Percentiles rank a stretch among this genome's conserved stretches.
Evolutionary conservation across 2,797 vertebrate genomes (phyloP).

Genomic region (Catharus ustulatus): DNA sequence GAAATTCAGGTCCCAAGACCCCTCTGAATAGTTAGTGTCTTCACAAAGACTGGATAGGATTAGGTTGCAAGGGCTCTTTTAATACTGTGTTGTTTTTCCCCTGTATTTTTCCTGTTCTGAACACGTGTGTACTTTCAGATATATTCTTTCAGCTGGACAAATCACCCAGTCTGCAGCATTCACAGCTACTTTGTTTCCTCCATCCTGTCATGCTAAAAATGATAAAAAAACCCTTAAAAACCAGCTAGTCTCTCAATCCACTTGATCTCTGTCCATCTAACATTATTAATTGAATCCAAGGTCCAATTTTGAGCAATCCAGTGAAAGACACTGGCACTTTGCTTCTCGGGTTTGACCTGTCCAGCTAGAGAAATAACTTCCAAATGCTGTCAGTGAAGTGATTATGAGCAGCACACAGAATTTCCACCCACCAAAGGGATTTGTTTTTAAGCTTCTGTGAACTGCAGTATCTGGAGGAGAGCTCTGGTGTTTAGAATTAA

Average conservation of each 20-base stretch:
- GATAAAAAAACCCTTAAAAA: background rate
- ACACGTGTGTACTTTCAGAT: fast-evolving
- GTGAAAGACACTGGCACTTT: background rate
- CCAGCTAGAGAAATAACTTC: constrained; percentile 6
- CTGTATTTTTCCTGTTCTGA: background rate
- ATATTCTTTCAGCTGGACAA: background rate
- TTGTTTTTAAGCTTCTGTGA: constrained; percentile 64
- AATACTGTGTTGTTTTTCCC: background rate
- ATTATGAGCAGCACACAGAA: constrained; percentile 18
- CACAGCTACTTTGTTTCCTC: background rate
- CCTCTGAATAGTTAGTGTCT: background rate
- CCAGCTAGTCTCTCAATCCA: background rate
- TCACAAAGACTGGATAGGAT: background rate
- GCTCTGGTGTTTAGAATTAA: constrained; percentile 67
- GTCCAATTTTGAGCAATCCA: background rate
- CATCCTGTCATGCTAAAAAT: background rate
- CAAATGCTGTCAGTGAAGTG: background rate
- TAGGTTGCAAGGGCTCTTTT: background rate
- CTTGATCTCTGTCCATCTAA: background rate
- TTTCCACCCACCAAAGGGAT: constrained; percentile 53
- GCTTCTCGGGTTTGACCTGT: background rate
- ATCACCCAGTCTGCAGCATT: background rate
- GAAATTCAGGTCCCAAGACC: background rate
- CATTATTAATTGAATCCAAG: background rate
- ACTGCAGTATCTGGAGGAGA: constrained; percentile 37